Evolutionary conservation across 2,797 vertebrate species (phyloP).

Genomic region (Sebastes steindachneri): DNA sequence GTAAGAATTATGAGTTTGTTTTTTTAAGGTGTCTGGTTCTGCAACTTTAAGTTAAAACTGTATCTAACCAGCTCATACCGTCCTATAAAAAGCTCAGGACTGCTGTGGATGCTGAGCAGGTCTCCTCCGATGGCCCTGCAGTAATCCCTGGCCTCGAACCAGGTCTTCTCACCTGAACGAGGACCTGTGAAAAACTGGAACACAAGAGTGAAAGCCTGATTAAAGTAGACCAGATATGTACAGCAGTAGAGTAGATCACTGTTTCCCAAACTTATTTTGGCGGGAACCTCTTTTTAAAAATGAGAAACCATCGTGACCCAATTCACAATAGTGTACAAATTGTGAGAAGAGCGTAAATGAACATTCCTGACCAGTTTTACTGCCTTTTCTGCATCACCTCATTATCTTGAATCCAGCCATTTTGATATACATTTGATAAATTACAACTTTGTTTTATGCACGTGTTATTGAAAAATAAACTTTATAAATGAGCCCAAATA

Average conservation of each 20-base stretch:
- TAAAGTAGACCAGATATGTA: background rate
- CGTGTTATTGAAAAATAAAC: no score
- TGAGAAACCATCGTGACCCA: no score
- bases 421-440: background rate
- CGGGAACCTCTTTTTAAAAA: no score
- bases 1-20: background rate
- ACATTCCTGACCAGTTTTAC: no score
- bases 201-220: background rate
- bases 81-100: slow-evolving; percentile 64
- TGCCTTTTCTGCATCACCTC: no score
- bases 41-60: background rate
- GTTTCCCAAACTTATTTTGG: no score
- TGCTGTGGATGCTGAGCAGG: slow-evolving; percentile 86
- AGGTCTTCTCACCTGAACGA: slow-evolving; percentile 82
- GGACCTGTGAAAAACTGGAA: slow-evolving; percentile 70
- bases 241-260: background rate
- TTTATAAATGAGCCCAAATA: no score
- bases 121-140: slow-evolving; percentile 90
- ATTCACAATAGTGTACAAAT: no score
- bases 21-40: background rate
- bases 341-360: no score
- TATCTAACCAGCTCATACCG: slow-evolving; percentile 12
- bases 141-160: slow-evolving; percentile 89
- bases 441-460: no score
- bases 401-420: no score